Evolutionary conservation across 2,113 vertebrate genomes (phyloP).

Genomic region (Cinclus mexicanus): DNA sequence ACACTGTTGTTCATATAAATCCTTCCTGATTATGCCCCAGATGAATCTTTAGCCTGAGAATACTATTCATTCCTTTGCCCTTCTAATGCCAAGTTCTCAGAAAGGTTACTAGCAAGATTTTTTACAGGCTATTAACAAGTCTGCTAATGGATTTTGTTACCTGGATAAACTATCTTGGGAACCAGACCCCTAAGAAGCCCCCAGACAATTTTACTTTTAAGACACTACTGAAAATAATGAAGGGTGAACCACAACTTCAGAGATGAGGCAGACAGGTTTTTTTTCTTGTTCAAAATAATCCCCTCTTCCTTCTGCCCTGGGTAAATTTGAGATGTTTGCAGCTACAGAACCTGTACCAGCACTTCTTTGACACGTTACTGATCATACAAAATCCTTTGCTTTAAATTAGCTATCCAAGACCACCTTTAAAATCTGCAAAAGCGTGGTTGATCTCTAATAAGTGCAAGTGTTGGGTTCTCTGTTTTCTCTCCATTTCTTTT

Average conservation of each 20-base stretch:
- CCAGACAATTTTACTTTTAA: neutral
- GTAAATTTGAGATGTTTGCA: neutral
- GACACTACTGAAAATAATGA: neutral
- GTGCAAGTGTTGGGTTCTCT: neutral
- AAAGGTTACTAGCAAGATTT: neutral
- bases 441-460: neutral
- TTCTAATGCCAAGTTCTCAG: neutral
- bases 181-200: neutral
- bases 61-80: neutral
- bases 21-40: neutral
- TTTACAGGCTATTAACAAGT: neutral
- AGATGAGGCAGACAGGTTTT: neutral
- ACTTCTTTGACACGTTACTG: neutral
- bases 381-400: neutral
- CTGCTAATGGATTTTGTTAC: neutral
- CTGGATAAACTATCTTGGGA: neutral
- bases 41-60: neutral
- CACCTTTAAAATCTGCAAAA: neutral
- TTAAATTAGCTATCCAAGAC: neutral
- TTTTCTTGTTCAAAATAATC: neutral
- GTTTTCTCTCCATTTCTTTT: neutral
- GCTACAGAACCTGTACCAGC: neutral
- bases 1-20: accelerated
- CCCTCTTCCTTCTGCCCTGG: neutral
- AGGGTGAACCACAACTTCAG: neutral